Base-by-base conservation (phyloP, 2,797 vertebrate species). In the Gymnopithys bicolor region DNA sequence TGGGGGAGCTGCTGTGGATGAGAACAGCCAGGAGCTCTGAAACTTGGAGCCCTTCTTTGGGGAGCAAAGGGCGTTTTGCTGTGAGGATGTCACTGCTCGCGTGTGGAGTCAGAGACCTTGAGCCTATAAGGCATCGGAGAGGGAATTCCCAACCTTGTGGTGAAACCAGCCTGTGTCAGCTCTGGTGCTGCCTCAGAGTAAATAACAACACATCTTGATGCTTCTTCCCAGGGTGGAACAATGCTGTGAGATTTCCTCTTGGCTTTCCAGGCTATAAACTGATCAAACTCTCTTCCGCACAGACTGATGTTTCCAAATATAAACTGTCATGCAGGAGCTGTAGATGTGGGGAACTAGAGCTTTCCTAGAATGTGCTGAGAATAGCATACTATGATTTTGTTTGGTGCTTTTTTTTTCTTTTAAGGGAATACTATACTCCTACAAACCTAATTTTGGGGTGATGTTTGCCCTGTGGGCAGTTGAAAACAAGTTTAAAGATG, bases 11-110 rank as follows among this genome's bases (percentile, higher is more conserved):
- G 68, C 64, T 9, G 62, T 1, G 51, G 2, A 0, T 9, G 35
- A 9, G 87, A 35, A 3, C 46, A 10, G 11, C 33, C 11, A 2
- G 32, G 9, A 48, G 76, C 70, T 12, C 22, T 24, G 5, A 9
- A 2, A 35, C 10, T 10, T 2, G 64, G 49, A 82, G 56, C 37
- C 27, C 7, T 6, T 70, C 1, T 68, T 48, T 9, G 71, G 53
- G 58, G 46, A 53, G n/a, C 24, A 2, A 22, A 79, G 53, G 1
- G 4, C 0, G 0, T 10, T 80, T 35, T 22, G 76, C 32, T 1
- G 1, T 0, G 2, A 37, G 58, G 39, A 9, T 5, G 18, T 30
- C 1, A 5, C 49, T 1, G 45, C 53, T 45, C 1, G 0, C 21
- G 52, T 15, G 46, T 30, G 0, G 22, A 35, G 24, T 4, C n/a